Percentiles rank a stretch among this genome's conserved stretches.
phyloP scores from a whole-genome alignment of 2,113 vertebrate species.

The Emydocephalus ijimae region DNA sequence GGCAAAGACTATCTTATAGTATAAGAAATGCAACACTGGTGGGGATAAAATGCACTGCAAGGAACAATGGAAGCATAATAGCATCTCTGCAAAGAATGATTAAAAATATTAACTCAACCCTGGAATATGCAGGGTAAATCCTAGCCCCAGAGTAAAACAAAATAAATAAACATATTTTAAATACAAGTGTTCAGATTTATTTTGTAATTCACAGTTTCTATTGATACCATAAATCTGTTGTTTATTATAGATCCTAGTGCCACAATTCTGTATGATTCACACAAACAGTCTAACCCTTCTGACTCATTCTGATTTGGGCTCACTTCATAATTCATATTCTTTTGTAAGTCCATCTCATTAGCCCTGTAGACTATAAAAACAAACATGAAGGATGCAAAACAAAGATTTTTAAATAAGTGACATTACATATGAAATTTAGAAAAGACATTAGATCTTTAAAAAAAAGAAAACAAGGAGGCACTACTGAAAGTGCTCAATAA shows the following conservation, averaged over 20 bases:
- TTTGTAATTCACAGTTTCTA: constrained; percentile 99
- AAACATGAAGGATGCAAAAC: constrained; percentile 72
- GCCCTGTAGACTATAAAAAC: constrained; percentile 69
- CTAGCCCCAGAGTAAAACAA: constrained; percentile 37
- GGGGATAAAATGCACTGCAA: neutral
- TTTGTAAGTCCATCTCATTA: constrained; percentile 62
- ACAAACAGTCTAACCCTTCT: constrained; percentile 42
- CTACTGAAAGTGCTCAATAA: constrained; percentile 91
- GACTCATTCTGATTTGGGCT: constrained; percentile 53
- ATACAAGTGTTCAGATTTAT: constrained; percentile 93
- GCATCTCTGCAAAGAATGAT: neutral
- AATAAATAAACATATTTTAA: constrained; percentile 66
- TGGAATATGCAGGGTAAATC: neutral
- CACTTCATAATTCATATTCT: constrained; percentile 41
- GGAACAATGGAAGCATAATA: neutral
- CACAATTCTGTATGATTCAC: constrained; percentile 74
- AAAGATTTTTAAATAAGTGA: constrained; percentile 77
- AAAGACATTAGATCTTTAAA: constrained; percentile 77
- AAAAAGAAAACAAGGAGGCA: constrained; percentile 59
- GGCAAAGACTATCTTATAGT: neutral
- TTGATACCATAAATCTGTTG: constrained; percentile 95
- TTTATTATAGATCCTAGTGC: constrained; percentile 75
- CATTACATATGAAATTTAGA: constrained; percentile 78
- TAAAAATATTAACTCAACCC: neutral
- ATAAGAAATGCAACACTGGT: neutral